Percentiles rank a stretch among this genome's conserved stretches.
Conservation (phyloP, 2,888 invertebrate species). For the Nephrotoma appendiculata region DNA sequence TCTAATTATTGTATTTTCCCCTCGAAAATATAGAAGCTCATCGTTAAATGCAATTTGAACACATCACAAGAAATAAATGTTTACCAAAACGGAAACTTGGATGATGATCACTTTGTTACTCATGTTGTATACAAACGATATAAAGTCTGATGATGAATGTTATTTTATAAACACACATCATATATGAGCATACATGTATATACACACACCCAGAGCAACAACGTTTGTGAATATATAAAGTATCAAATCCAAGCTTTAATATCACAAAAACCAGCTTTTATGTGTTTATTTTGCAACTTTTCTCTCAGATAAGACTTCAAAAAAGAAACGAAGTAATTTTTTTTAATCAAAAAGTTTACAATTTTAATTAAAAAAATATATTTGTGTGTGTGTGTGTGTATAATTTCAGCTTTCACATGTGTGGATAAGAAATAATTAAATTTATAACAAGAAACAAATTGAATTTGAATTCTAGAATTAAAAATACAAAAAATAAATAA, state of each 20-base stretch:
- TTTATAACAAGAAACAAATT: background rate
- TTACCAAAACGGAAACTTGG: background rate
- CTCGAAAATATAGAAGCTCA: background rate
- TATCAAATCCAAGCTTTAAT: background rate
- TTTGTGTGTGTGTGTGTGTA: background rate
- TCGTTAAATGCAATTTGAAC: background rate
- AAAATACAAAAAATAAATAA: background rate
- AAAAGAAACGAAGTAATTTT: background rate
- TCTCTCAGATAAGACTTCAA: background rate
- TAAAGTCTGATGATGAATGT: background rate
- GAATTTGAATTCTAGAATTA: background rate
- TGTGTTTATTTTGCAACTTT: background rate
- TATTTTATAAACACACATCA: background rate
- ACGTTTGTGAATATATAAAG: background rate
- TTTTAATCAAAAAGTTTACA: background rate
- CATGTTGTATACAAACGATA: background rate
- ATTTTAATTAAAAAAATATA: background rate
- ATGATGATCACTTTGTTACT: background rate
- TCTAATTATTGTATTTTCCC: background rate
- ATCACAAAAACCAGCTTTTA: background rate
- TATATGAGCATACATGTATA: background rate
- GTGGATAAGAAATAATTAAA: background rate
- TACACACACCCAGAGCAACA: background rate
- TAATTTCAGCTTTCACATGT: background rate
- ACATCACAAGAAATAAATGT: background rate